These are phyloP conservation scores for Xenopus tropicalis DNA, from an alignment of 2,113 vertebrate species.

Conservation along the genomic window DNA sequence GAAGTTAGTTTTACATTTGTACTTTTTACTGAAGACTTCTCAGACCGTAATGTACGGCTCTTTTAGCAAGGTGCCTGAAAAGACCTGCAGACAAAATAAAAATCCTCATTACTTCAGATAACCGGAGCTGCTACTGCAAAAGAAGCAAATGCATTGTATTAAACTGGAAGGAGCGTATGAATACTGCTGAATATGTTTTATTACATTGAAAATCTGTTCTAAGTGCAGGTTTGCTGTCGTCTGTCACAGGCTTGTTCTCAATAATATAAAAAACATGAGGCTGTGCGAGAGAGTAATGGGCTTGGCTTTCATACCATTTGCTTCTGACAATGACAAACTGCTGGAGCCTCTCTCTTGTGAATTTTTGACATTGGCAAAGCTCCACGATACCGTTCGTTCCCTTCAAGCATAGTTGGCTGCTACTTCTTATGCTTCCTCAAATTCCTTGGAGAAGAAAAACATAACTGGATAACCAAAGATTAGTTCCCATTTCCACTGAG, in stretches of 20 bases:
- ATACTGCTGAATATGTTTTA: conserved; percentile 40
- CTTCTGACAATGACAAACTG: conserved; percentile 42
- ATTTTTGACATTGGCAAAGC: conserved; percentile 38
- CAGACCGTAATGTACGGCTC: conserved; percentile 11
- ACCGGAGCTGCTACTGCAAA: conserved; percentile 18
- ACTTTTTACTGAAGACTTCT: conserved; percentile 8
- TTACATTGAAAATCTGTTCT: conserved; percentile 36
- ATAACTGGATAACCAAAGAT: conserved; percentile 42
- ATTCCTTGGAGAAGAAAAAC: conserved; percentile 39
- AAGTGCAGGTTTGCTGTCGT: conserved; percentile 35
- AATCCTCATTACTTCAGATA: conserved; percentile 25
- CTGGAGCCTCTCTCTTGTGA: conserved; percentile 26
- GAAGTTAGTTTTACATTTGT: too few relatives aligned
- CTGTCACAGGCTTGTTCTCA: conserved; percentile 33
- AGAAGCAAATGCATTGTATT: conserved; percentile 34
- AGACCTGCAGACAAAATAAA: conserved; percentile 31
- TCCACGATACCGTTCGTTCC: conserved; percentile 41
- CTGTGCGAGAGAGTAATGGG: conserved; percentile 41
- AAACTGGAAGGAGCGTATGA: conserved; percentile 21
- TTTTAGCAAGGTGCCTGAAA: conserved; percentile 32
- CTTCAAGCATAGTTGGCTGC: conserved; percentile 39
- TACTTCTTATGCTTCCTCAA: conserved; percentile 34
- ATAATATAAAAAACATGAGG: conserved; percentile 41
- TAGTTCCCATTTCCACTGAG: conserved; percentile 36
- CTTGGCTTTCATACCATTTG: conserved; percentile 43